Evolutionary conservation across 2,888 invertebrate genomes (phyloP).

Genomic region (Eurois occulta): DNA sequence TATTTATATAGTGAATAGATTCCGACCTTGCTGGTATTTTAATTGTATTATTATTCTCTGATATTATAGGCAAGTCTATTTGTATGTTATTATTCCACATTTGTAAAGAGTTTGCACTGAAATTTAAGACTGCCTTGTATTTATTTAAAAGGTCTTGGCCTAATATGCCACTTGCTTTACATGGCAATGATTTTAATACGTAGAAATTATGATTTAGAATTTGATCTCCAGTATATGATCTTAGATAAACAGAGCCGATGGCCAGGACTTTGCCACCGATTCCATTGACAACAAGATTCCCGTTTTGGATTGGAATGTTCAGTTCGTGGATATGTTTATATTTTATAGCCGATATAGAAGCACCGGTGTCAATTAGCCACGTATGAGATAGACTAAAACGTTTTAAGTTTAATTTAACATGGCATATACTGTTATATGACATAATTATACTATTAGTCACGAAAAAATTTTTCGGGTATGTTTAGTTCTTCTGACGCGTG

Average conservation of each 20-base stretch:
- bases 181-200: constrained; percentile 25
- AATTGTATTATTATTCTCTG: background rate
- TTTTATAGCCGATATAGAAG: constrained; percentile 20
- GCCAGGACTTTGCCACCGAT: constrained; percentile 23
- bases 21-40: background rate
- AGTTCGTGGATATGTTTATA: constrained; percentile 1
- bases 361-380: constrained; percentile 24
- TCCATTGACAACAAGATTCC: background rate
- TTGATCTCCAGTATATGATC: background rate
- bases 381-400: background rate
- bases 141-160: constrained; percentile 24
- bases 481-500: background rate
- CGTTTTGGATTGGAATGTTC: constrained; percentile 16
- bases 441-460: constrained; percentile 23
- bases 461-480: constrained; percentile 19
- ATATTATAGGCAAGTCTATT: background rate
- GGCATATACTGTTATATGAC: constrained; percentile 7
- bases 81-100: background rate
- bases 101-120: background rate
- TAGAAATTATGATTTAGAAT: constrained; percentile 14
- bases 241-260: constrained; percentile 25
- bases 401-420: background rate
- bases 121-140: background rate
- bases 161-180: constrained; percentile 26
- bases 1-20: background rate